Evolutionary conservation across 2,113 vertebrate species (phyloP).

Genomic region (Argyrosomus japonicus): DNA sequence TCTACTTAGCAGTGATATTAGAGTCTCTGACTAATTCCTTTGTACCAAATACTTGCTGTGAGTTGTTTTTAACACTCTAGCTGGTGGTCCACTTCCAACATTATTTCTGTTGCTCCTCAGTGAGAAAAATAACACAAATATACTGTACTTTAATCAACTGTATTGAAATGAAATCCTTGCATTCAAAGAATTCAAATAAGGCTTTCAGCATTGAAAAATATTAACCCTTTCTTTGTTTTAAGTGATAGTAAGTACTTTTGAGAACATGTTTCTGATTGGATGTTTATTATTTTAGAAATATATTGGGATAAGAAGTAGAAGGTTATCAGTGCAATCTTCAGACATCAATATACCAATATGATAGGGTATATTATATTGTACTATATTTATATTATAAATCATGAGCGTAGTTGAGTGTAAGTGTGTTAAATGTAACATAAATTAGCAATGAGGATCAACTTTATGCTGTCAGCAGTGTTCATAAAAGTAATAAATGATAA

Average conservation of each 20-base stretch:
- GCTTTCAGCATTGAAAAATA: not conserved
- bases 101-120: conserved; percentile 6
- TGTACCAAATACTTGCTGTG: conserved; percentile 18
- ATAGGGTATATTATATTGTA: not conserved
- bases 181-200: not conserved
- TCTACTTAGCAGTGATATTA: conserved; percentile 20
- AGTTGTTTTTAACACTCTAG: not conserved
- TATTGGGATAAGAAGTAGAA: not conserved
- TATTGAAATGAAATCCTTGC: not conserved
- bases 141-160: not conserved
- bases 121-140: not conserved
- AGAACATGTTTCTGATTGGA: not conserved
- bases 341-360: not conserved
- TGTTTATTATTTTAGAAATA: not conserved
- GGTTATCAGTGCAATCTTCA: not conserved
- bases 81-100: not conserved
- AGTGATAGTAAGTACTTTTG: not conserved
- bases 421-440: not conserved
- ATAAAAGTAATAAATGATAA: not conserved
- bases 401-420: too few species aligned
- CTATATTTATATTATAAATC: not conserved
- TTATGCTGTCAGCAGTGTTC: not conserved
- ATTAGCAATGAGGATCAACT: not conserved
- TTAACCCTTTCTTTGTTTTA: not conserved
- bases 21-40: conserved; percentile 39